Percentiles rank a stretch among this genome's conserved stretches.
phyloP scores from a whole-genome alignment of 2,888 invertebrate species.

The Heliconius ethilla region DNA sequence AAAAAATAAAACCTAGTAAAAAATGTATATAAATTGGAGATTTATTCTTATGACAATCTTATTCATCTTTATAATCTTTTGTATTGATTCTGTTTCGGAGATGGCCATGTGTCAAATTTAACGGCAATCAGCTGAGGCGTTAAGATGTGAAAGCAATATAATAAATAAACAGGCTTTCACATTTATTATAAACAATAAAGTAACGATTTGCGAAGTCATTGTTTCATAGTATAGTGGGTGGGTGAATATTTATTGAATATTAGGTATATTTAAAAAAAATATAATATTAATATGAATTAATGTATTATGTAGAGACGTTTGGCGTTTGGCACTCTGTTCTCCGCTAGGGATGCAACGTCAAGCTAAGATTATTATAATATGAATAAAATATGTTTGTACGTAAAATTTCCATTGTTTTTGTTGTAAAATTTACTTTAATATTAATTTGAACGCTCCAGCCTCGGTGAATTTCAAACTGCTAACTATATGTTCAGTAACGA shows the following conservation, averaged over 20 bases:
- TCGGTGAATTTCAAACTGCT: conserved; percentile 9
- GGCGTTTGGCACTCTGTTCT: too few relatives aligned
- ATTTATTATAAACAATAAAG: not conserved
- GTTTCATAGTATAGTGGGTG: too few relatives aligned
- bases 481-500: conserved; percentile 32
- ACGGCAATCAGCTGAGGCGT: conserved; percentile 9
- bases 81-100: too few relatives aligned
- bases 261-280: not conserved
- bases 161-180: conserved; percentile 20
- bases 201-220: not conserved
- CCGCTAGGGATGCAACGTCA: not conserved
- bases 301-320: too few relatives aligned
- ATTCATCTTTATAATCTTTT: not conserved
- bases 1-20: not conserved
- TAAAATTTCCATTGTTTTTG: not conserved
- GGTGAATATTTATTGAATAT: not conserved
- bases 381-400: not conserved
- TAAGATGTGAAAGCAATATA: conserved; percentile 8
- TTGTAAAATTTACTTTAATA: not conserved
- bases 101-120: conserved; percentile 9
- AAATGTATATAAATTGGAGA: too few relatives aligned
- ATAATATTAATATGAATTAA: too few relatives aligned
- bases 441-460: not conserved
- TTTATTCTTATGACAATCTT: not conserved
- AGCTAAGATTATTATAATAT: not conserved